Evolutionary conservation across 2,113 vertebrate genomes (phyloP).

Genomic region (Semicossyphus pulcher): DNA sequence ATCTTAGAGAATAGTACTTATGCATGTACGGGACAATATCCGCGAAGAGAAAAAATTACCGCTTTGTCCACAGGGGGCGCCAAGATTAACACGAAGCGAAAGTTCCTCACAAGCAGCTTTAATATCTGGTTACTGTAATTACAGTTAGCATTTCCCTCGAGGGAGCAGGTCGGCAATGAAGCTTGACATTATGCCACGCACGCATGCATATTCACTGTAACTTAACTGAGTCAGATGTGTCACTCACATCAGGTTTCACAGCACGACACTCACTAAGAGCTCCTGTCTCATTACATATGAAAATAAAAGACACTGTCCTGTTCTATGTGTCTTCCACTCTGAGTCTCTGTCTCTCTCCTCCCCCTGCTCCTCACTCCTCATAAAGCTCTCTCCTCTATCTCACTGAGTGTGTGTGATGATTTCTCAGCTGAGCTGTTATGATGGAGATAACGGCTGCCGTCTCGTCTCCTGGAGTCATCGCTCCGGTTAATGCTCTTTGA

Average conservation of each 20-base stretch:
- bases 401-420: conserved; percentile 38
- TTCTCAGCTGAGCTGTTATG: conserved; percentile 56
- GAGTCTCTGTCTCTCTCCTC: not conserved
- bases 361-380: conserved; percentile 7
- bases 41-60: too few relatives aligned
- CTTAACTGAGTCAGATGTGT: not conserved
- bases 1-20: too few relatives aligned
- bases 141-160: conserved; percentile 1
- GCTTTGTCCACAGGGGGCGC: too few relatives aligned
- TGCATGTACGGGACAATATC: too few relatives aligned
- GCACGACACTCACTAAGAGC: conserved; percentile 8
- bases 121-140: conserved; percentile 27
- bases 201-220: not conserved
- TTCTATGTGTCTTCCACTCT: conserved; percentile 15
- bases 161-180: not conserved
- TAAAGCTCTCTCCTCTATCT: conserved; percentile 30
- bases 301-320: conserved; percentile 20
- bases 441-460: conserved; percentile 45
- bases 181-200: not conserved
- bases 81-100: too few relatives aligned
- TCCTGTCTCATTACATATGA: conserved; percentile 24
- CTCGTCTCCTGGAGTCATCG: conserved; percentile 37
- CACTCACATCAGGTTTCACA: conserved; percentile 30
- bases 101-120: too few relatives aligned
- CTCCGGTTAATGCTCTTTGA: conserved; percentile 38